These are phyloP conservation scores for Dinomys branickii DNA, from an alignment of 2,113 vertebrate genomes.

Conservation along the genomic window DNA sequence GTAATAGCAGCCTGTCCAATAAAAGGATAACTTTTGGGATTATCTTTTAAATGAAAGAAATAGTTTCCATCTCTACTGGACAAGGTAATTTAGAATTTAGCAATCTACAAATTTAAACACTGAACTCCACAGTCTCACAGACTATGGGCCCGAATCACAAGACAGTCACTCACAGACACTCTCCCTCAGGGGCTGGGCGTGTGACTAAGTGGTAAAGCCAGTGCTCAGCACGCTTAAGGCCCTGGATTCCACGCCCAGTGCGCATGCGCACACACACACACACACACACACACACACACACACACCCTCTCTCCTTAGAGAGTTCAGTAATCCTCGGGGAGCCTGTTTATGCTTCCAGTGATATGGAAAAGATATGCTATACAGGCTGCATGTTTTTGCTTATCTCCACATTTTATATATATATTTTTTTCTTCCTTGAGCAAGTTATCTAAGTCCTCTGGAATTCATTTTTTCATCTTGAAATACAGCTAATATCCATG, in stretches of 20 bases:
- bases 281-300: not conserved
- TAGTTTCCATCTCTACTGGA: not conserved
- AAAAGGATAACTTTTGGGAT: not conserved
- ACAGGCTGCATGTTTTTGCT: not conserved
- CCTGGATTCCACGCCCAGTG: not conserved
- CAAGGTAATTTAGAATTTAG: not conserved
- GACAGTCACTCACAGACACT: not conserved
- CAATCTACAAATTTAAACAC: not conserved
- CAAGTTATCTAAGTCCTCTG: not conserved
- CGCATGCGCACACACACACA: no score
- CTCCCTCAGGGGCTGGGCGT: not conserved
- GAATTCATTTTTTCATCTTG: not conserved
- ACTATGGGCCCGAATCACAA: not conserved
- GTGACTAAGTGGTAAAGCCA: not conserved
- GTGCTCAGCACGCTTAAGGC: not conserved
- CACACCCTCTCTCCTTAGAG: not conserved
- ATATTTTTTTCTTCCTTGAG: not conserved
- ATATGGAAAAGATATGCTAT: not conserved
- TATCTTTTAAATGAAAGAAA: constrained; percentile 19
- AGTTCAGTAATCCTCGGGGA: not conserved
- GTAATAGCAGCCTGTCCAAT: not conserved
- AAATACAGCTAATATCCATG: not conserved
- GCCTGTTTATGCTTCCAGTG: not conserved
- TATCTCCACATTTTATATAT: not conserved
- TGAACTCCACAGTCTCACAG: not conserved